Base-by-base conservation (phyloP, 1,140 invertebrate genomes). In the Temnothorax longispinosus region DNA sequence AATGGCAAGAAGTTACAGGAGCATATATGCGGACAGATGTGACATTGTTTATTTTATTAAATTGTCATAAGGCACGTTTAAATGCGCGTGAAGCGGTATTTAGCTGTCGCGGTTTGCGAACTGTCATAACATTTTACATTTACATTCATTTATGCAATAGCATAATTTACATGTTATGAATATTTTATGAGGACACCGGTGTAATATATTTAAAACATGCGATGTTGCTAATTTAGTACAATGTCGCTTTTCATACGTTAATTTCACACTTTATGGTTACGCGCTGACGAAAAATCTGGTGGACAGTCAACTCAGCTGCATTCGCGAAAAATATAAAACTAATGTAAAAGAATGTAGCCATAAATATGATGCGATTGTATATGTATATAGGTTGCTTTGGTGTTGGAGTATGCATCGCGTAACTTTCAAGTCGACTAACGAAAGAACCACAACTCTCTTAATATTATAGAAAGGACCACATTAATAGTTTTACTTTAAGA, bases 191-290 rank as follows among this genome's bases (percentile, higher is more conserved):
- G 27, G 32, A 13, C 41, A 35, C 27, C 18, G 41, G 54, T 84
- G 69, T 84, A 75, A 75, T 75, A 60, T 75, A 75, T 84, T 84
- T 84, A 84, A 84, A 84, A 84, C 69, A 82, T 47, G 38, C 54
- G 52, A 74, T 38, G 69, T 74, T 27, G 69, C 69, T 84, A 74
- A 84, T 84, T 84, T 18, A 81, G 78, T 71, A 81, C 65, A 81
- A 75, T 74, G 80, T 84, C 69, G 69, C 80, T 60, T 74, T 81
- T 84, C 69, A 75, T 84, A 75, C 80, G 69, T 84, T 84, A 84
- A 84, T 84, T 84, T 74, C 67, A 84, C 80, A 84, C 69, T 84
- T 74, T 58, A 32, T 75, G 80, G 80, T 21, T 44, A 54, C 52
- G 65, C 54, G 80, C 54, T 50, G 58, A 84, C 54, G 69, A 84